Evolutionary conservation across 2,113 vertebrate genomes (phyloP).

Genomic region (Ictidomys tridecemlineatus): DNA sequence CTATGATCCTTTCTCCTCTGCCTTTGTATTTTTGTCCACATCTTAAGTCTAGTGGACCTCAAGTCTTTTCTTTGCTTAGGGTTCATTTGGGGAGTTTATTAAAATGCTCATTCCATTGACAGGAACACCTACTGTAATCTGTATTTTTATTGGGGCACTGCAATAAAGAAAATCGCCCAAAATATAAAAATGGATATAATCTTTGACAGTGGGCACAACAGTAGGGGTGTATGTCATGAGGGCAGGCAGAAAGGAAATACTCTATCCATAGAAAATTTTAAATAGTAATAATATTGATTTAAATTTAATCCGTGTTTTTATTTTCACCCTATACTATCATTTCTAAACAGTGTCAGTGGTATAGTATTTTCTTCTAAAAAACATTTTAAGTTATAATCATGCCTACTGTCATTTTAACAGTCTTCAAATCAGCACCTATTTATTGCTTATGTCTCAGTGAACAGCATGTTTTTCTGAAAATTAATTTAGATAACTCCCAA

Average conservation of each 20-base stretch:
- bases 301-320: background rate
- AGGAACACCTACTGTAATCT: background rate
- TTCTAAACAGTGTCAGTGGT: background rate
- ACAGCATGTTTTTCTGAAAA: background rate
- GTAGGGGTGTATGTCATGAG: background rate
- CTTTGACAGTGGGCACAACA: background rate
- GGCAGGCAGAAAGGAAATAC: background rate
- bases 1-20: background rate
- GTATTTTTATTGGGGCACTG: background rate
- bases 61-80: background rate
- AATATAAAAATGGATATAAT: background rate
- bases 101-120: background rate
- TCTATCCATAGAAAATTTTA: background rate
- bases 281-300: background rate
- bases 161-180: background rate
- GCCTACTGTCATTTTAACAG: background rate
- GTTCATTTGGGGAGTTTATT: background rate
- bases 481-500: background rate
- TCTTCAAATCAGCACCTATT: background rate
- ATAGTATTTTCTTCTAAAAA: background rate
- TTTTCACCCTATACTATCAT: background rate
- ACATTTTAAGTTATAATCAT: background rate
- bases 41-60: background rate
- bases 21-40: background rate
- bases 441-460: background rate